These are phyloP conservation scores for Alcis repandata DNA, from an alignment of 2,888 invertebrate genomes.

Conservation along the genomic window DNA sequence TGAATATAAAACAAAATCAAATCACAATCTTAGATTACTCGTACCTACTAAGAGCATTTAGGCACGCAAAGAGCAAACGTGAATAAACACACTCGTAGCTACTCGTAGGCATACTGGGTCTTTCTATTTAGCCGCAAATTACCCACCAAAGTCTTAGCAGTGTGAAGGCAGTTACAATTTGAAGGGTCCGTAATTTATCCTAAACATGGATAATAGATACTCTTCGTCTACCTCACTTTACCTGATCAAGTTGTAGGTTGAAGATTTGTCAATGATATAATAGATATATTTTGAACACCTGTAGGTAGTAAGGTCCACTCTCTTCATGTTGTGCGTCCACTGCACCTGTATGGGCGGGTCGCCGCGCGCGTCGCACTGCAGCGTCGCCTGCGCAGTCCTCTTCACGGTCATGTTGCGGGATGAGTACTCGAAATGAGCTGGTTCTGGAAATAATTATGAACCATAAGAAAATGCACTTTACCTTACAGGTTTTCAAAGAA, in stretches of 20 bases:
- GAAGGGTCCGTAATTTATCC: no score
- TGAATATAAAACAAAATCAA: conserved; percentile 43
- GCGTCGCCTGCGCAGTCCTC: conserved; percentile 89
- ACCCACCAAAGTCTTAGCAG: no score
- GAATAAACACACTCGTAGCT: no score
- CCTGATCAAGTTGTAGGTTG: no score
- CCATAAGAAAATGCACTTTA: not conserved
- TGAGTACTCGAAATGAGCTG: conserved; percentile 91
- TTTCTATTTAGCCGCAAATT: no score
- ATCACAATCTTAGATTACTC: not conserved
- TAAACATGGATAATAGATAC: no score
- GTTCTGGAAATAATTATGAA: conserved; percentile 87
- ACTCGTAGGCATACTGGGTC: no score
- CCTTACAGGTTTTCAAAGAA: no score
- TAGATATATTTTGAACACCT: conserved; percentile 67
- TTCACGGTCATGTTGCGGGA: conserved; percentile 92
- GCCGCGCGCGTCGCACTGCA: conserved; percentile 93
- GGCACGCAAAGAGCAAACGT: no score
- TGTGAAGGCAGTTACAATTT: no score
- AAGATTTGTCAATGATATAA: no score
- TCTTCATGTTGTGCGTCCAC: conserved; percentile 92
- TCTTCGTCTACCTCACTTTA: no score
- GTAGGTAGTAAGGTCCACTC: conserved; percentile 89
- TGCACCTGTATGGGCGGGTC: conserved; percentile 93
- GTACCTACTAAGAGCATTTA: not conserved